Evolutionary conservation across 2,888 invertebrate species (phyloP).

Genomic region (Chrysodeixis includens): DNA sequence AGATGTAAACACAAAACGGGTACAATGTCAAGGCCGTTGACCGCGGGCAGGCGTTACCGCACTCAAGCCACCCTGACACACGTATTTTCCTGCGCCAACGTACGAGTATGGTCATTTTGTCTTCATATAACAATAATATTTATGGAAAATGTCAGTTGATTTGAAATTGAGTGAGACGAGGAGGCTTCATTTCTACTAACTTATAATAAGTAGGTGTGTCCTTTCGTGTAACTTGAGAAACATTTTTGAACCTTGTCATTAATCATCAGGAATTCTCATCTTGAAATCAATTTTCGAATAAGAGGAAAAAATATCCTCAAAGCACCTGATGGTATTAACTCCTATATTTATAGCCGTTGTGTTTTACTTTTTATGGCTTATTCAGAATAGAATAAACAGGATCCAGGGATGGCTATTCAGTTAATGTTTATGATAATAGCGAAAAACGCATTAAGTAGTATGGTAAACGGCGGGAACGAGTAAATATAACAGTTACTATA

Average conservation of each 20-base stretch:
- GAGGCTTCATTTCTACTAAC: not conserved
- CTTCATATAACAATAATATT: constrained; percentile 41
- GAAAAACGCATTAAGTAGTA: not conserved
- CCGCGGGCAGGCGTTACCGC: constrained; percentile 65
- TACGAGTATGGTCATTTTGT: constrained; percentile 34
- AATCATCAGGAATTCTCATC: constrained; percentile 38
- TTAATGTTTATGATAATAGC: constrained; percentile 39
- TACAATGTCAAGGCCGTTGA: constrained; percentile 86
- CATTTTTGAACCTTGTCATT: constrained; percentile 34
- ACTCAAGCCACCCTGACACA: constrained; percentile 45
- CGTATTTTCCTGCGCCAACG: constrained; percentile 52
- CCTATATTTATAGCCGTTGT: constrained; percentile 30
- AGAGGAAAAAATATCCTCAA: constrained; percentile 36
- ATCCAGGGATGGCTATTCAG: constrained; percentile 7
- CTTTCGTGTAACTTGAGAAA: constrained; percentile 16
- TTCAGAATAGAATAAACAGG: constrained; percentile 33
- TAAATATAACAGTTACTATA: constrained; percentile 10
- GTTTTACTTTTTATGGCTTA: constrained; percentile 39
- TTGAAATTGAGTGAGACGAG: constrained; percentile 24
- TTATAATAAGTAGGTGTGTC: constrained; percentile 9
- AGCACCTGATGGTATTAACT: constrained; percentile 28
- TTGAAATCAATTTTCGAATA: constrained; percentile 34
- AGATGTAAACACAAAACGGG: constrained; percentile 73
- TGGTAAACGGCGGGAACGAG: constrained; percentile 8
- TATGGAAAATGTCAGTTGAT: constrained; percentile 34